A percentile compares a stretch with the other conserved stretches of the same genome.
phyloP scores from a whole-genome alignment of 2,888 invertebrate genomes.

The Alloscopus bannaensis region DNA sequence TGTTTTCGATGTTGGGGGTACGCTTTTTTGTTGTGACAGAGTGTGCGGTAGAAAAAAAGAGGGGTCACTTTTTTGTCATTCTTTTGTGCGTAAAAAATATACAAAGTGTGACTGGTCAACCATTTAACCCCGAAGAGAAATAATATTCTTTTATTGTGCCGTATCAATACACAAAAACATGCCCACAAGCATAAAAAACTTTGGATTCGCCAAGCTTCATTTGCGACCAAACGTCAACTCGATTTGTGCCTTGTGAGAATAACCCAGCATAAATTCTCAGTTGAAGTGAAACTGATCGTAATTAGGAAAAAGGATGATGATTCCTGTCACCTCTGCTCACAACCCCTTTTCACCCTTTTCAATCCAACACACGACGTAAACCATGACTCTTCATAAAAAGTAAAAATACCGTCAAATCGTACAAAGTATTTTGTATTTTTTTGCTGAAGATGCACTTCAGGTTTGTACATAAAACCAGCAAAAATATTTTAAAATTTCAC shows the following conservation, averaged over 20 bases:
- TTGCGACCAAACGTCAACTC: slow-evolving; percentile 6
- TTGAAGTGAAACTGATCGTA: slow-evolving; percentile 51
- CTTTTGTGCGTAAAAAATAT: slow-evolving; percentile 9
- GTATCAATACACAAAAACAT: slow-evolving; percentile 1
- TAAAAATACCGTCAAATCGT: slow-evolving; percentile 1
- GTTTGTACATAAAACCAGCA: too few species aligned
- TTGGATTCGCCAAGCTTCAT: slow-evolving; percentile 26
- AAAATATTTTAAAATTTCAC: slow-evolving; percentile 2
- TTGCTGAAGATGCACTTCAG: too few species aligned
- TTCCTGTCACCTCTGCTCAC: slow-evolving; percentile 21
- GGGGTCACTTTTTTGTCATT: slow-evolving; percentile 46
- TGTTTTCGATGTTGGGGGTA: too few species aligned
- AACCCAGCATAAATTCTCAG: slow-evolving; percentile 36
- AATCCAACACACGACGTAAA: slow-evolving; percentile 27
- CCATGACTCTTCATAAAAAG: too few species aligned
- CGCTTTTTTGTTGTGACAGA: too few species aligned
- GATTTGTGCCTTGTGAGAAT: neutral
- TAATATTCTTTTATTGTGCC: neutral
- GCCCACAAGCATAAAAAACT: neutral
- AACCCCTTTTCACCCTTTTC: slow-evolving; percentile 4
- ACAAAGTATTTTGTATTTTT: too few species aligned
- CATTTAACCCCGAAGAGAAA: slow-evolving; percentile 9
- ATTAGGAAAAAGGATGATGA: slow-evolving; percentile 42
- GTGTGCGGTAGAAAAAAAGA: too few species aligned
- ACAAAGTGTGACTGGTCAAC: slow-evolving; percentile 35